A percentile compares a stretch with the other conserved stretches of the same genome.
Conservation (phyloP, 2,113 vertebrate species). For the Macquaria australasica region DNA sequence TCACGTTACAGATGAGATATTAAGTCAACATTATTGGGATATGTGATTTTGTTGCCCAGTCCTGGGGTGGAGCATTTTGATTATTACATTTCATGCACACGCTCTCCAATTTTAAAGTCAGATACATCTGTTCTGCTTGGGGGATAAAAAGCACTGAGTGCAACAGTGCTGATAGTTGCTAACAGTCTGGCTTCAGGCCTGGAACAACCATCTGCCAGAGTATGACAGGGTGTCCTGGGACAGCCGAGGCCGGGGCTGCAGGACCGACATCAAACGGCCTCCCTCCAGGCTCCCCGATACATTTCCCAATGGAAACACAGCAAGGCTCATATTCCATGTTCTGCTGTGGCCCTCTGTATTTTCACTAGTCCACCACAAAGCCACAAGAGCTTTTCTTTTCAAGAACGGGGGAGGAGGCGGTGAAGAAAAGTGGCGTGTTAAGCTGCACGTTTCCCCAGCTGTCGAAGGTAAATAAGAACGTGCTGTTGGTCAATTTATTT, state of each 20-base stretch:
- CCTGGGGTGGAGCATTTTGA: not conserved
- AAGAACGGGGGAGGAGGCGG: not conserved
- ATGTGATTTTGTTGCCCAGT: not conserved
- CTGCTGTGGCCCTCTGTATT: conserved; percentile 11
- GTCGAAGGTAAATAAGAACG: not conserved
- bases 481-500: not conserved
- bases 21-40: not conserved
- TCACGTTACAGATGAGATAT: not conserved
- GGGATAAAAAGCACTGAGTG: not conserved
- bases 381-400: conserved; percentile 41
- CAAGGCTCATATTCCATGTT: conserved; percentile 46
- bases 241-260: not conserved
- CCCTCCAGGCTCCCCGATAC: conserved; percentile 16
- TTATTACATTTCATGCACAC: conserved; percentile 6
- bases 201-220: conserved; percentile 48
- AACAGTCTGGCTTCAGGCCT: conserved; percentile 43
- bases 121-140: conserved; percentile 1
- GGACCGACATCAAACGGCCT: conserved; percentile 41
- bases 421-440: not conserved
- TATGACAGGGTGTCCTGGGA: conserved; percentile 21
- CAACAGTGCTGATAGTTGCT: conserved; percentile 15
- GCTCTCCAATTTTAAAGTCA: not conserved
- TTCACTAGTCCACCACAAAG: conserved; percentile 44
- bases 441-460: conserved; percentile 10
- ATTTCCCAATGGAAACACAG: conserved; percentile 50